Percentiles rank a stretch among this genome's conserved stretches.
These are phyloP conservation scores for Physocephala rufipes DNA, from an alignment of 2,888 invertebrate genomes.

Conservation along the genomic window DNA sequence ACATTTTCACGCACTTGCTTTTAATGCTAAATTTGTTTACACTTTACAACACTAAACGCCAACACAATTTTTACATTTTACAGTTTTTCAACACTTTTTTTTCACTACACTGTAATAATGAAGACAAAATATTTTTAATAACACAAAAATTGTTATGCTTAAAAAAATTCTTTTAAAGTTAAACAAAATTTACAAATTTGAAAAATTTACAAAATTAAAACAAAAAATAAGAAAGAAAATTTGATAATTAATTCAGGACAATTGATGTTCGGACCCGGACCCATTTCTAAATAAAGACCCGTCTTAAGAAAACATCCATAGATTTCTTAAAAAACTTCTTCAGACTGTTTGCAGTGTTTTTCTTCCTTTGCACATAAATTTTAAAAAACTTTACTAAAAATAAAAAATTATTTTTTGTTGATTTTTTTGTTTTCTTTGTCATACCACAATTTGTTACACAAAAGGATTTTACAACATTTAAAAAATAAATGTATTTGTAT, in stretches of 20 bases:
- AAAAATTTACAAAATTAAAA: conserved; percentile 4
- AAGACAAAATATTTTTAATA: not conserved
- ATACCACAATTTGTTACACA: conserved; percentile 16
- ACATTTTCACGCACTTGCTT: conserved; percentile 8
- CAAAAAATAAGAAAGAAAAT: no score
- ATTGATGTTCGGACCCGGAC: no score
- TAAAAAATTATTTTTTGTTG: conserved; percentile 3
- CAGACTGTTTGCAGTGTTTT: conserved; percentile 50
- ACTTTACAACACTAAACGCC: conserved; percentile 15
- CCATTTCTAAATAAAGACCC: no score
- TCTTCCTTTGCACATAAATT: conserved; percentile 43
- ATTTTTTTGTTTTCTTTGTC: conserved; percentile 5
- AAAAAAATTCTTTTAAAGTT: not conserved
- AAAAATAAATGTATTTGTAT: conserved; percentile 23
- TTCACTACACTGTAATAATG: not conserved
- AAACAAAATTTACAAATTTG: conserved; percentile 8
- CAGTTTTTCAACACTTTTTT: not conserved
- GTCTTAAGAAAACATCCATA: not conserved
- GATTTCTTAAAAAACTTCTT: not conserved
- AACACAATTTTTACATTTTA: conserved; percentile 13
- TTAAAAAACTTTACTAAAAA: conserved; percentile 28
- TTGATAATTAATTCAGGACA: no score
- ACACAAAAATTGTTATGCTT: not conserved
- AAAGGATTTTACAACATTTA: conserved; percentile 34
- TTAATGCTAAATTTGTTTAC: conserved; percentile 2